A percentile compares a stretch with the other conserved stretches of the same genome.
phyloP scores from a whole-genome alignment of 2,797 vertebrate genomes.

The Characodon lateralis region DNA sequence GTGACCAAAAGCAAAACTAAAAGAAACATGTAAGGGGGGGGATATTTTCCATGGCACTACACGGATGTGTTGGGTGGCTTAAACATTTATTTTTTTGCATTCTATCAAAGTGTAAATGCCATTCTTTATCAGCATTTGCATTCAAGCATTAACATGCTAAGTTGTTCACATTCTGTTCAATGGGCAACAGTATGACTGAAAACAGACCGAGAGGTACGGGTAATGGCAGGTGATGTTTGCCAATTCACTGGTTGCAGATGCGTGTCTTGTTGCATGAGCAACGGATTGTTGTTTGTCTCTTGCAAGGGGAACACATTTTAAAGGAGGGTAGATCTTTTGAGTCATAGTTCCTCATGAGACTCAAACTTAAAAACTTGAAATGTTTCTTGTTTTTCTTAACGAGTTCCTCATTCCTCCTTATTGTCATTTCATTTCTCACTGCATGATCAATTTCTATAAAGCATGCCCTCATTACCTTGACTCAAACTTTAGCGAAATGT shows the following conservation, averaged over 20 bases:
- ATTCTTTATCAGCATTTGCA: too few relatives aligned
- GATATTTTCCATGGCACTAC: background rate
- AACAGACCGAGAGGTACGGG: background rate
- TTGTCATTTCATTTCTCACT: slow-evolving; percentile 48
- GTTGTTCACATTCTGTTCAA: too few relatives aligned
- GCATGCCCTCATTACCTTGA: slow-evolving; percentile 51
- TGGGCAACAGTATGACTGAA: background rate
- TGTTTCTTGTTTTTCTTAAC: slow-evolving; percentile 42
- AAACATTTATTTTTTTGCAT: too few relatives aligned
- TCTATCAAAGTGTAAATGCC: too few relatives aligned
- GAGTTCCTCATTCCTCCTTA: slow-evolving; percentile 40
- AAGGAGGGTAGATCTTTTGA: slow-evolving; percentile 69
- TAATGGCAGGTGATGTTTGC: background rate
- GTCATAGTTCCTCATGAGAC: slow-evolving; percentile 60
- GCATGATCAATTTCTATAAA: slow-evolving; percentile 57
- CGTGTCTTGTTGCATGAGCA: slow-evolving; percentile 18
- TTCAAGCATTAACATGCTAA: too few relatives aligned
- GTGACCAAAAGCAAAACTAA: background rate
- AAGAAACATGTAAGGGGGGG: background rate
- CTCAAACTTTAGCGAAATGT: slow-evolving; percentile 15
- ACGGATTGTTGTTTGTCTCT: slow-evolving; percentile 59
- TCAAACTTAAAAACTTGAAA: slow-evolving; percentile 66
- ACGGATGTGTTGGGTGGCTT: background rate
- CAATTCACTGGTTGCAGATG: slow-evolving; percentile 23
- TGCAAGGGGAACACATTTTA: slow-evolving; percentile 62